phyloP scores from a whole-genome alignment of 2,888 invertebrate genomes.

The Limenitis camilla region DNA sequence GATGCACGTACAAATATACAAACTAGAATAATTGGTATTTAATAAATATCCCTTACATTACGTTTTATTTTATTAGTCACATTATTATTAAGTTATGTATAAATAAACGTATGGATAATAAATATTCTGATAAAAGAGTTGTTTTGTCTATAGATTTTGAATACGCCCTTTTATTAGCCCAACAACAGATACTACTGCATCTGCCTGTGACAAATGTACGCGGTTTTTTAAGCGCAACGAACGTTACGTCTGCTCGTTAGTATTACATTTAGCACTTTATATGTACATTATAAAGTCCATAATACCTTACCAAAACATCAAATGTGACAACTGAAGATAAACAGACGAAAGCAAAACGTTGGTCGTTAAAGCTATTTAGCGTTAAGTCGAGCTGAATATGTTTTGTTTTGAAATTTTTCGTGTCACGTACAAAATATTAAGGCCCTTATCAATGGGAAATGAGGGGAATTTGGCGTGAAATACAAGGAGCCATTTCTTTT shows the following conservation, averaged over 20 bases:
- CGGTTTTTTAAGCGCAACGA: conserved; percentile 67
- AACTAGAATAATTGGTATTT: too few species aligned
- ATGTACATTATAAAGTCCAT: conserved; percentile 10
- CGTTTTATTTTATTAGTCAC: too few species aligned
- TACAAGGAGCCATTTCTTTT: not conserved
- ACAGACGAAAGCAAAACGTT: conserved; percentile 21
- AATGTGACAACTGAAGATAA: conserved; percentile 23
- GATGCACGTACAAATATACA: too few species aligned
- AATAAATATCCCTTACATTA: too few species aligned
- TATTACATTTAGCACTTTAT: conserved; percentile 22
- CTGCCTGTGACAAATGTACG: conserved; percentile 71
- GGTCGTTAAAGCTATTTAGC: conserved; percentile 25
- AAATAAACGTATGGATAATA: too few species aligned
- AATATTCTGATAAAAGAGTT: too few species aligned
- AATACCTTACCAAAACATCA: conserved; percentile 1
- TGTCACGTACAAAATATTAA: conserved; percentile 11
- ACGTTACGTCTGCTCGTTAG: conserved; percentile 39
- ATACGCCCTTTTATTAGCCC: conserved; percentile 34
- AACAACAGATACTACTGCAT: conserved; percentile 59
- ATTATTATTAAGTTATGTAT: too few species aligned
- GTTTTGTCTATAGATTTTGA: too few species aligned
- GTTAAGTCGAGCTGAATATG: conserved; percentile 25
- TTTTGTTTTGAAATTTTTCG: conserved; percentile 22
- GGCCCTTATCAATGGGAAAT: conserved; percentile 6
- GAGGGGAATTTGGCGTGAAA: not conserved